Evolutionary conservation across 2,113 vertebrate genomes (phyloP).

Genomic region (Ptilorrhoa leucosticta): DNA sequence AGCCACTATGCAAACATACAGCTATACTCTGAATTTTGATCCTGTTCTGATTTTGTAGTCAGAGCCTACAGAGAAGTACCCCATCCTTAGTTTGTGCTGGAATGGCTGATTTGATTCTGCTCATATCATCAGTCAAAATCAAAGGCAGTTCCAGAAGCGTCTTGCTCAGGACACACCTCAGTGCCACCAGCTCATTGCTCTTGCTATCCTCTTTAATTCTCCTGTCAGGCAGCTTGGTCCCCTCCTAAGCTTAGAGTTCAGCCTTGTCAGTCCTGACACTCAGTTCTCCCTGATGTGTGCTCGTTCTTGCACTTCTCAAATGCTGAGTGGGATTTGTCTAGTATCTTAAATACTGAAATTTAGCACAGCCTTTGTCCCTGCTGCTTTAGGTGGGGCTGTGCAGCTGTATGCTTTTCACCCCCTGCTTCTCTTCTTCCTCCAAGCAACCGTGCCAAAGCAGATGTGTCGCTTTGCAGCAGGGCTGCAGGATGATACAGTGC

Average conservation of each 20-base stretch:
- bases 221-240: background rate
- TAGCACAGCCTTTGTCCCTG: background rate
- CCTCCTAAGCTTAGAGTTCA: background rate
- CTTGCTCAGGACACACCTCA: background rate
- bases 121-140: background rate
- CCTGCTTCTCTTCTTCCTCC: background rate
- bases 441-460: background rate
- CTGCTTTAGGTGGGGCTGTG: background rate
- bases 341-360: background rate
- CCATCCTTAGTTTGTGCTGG: background rate
- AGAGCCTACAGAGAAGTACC: background rate
- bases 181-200: background rate
- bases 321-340: background rate
- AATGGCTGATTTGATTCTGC: background rate
- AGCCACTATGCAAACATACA: constrained; percentile 2
- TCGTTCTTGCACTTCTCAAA: background rate
- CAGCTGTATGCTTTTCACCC: background rate
- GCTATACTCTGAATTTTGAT: constrained; percentile 9
- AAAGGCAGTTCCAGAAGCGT: background rate
- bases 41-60: background rate
- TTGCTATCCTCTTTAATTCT: background rate
- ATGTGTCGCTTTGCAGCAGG: constrained; percentile 28
- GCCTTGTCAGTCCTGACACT: background rate
- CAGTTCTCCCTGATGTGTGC: background rate
- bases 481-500: background rate